Evolutionary conservation across 1,140 invertebrate species (phyloP), one percentile per base, ranked within the genome.

Genomic region (Cepaea nemoralis): DNA sequence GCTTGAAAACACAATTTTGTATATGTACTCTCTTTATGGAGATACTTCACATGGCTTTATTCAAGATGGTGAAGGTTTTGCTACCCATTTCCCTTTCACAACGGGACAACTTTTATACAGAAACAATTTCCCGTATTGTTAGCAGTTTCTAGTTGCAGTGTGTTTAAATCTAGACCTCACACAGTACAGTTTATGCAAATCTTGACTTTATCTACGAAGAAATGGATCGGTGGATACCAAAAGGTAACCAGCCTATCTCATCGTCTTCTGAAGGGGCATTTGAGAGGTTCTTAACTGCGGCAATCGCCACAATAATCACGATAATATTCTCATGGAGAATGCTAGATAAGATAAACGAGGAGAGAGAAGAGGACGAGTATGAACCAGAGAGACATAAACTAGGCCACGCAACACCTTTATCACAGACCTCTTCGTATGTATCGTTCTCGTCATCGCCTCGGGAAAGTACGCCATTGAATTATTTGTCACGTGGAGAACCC

Each of bases 311-410:
- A 5, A 90, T 90, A 33, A 88, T 90, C 19, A 90, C 89, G 16
- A 88, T 90, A 8, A 88, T 90, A 84, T 90, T 90, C 77, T 90
- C 89, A 0, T 90, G 89, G 89, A 82, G 88, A 63, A 82, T 90
- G 14, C 75, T 90, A 40, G 86, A 85, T 27, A 87, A 89, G 48
- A 80, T 84, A 63, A 80, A 86, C 16, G 83, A 85, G 66, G 79
- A 80, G 22, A 39, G 75, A 69, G 24, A 71, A 59, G 59, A 74
- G n/a, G 42, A 24, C 39, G 27, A 27, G 31, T 24, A n/a, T 10
- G 37, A 39, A 12, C 33, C 35, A 10, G 59, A 42, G 35, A 24
- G 76, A 0, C 12, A 59, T 5, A 63, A 27, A 27, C 33, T 35
- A 37, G 22, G n/a, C 33, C 10, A 31, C 1, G 40, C 37, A 24